Percentiles rank a stretch among this genome's conserved stretches.
These are phyloP conservation scores for Deilephila elpenor DNA, from an alignment of 2,888 invertebrate genomes.

Conservation along the genomic window DNA sequence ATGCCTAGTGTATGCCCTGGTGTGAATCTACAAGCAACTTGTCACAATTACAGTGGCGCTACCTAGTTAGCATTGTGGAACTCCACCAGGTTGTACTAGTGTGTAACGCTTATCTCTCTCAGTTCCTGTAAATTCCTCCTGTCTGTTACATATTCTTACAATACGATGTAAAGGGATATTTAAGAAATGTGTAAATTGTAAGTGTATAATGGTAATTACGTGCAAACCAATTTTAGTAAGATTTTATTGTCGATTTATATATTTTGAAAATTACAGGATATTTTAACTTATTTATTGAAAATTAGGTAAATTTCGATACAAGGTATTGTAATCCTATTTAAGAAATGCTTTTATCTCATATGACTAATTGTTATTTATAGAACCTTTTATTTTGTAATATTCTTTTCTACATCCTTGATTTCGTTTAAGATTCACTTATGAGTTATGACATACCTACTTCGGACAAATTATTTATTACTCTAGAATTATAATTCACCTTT, in stretches of 20 bases:
- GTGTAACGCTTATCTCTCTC: conserved; percentile 19
- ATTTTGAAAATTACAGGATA: background rate
- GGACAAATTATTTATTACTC: background rate
- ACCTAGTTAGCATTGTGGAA: background rate
- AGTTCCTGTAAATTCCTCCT: conserved; percentile 22
- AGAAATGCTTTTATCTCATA: background rate
- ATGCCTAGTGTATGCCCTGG: background rate
- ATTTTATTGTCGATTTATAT: background rate
- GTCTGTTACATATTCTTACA: conserved; percentile 15
- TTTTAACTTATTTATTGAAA: background rate
- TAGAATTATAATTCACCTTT: background rate
- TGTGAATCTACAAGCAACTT: background rate
- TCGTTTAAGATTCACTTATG: background rate
- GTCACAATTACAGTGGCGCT: background rate
- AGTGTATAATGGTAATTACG: background rate
- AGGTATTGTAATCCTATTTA: background rate
- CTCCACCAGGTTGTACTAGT: background rate
- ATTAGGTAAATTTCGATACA: background rate
- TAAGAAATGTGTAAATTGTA: conserved; percentile 1
- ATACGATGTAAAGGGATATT: conserved; percentile 3
- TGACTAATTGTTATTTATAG: background rate
- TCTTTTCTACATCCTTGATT: background rate
- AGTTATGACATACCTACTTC: background rate
- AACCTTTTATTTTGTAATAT: background rate
- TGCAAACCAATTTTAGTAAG: background rate